Evolutionary conservation across 1,140 invertebrate species (phyloP), one percentile per base, ranked within the genome.

Genomic region (Achroia grisella): DNA sequence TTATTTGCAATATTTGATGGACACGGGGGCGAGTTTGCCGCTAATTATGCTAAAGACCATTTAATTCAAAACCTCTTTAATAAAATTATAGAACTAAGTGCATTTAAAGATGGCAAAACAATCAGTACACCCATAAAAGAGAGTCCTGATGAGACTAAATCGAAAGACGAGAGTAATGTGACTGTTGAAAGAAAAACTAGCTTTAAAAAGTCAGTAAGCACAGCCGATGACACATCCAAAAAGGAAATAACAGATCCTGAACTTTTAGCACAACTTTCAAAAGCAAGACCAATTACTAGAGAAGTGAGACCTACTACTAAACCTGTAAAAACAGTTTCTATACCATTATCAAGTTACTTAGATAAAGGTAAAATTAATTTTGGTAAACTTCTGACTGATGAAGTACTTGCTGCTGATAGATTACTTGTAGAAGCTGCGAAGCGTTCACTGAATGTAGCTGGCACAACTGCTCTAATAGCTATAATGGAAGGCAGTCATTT

Each of bases 1-100:
- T 87, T 98, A 35, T 97, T 95, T 88, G 96, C 95, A 30, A 91
- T 98, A 43, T 98, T 97, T 82, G 96, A 98, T 88, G 97, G 96
- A 0, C 97, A 98, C 83, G 97, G 96, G 42, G 97, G 96, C 39
- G 94, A 97, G 85, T 96, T 97, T 89, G 95, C 95, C 40, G 95
- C 95, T 9, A 94, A 97, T 66, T 97, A 94, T 87, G 94, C 94
- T 11, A 92, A 92, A 71, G 93, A 95, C 59, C 91, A 94, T 52
- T 86, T 95, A 9, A 90, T 95, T 48, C 90, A 92, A 63, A 93
- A 90, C 71, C 87, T 97, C 30, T 91, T 89, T 57, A 90, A 91
- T 66, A 93, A 93, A 84, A 88, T 95, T 14, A 86, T 91, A 13
- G 90, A 93, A 71, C 80, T 93, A 23, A 91, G 91, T 81, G 89